A percentile compares a stretch with the other conserved stretches of the same genome.
Evolutionary conservation across 2,888 invertebrate genomes (phyloP).

Genomic region (Abscondita cerata): DNA sequence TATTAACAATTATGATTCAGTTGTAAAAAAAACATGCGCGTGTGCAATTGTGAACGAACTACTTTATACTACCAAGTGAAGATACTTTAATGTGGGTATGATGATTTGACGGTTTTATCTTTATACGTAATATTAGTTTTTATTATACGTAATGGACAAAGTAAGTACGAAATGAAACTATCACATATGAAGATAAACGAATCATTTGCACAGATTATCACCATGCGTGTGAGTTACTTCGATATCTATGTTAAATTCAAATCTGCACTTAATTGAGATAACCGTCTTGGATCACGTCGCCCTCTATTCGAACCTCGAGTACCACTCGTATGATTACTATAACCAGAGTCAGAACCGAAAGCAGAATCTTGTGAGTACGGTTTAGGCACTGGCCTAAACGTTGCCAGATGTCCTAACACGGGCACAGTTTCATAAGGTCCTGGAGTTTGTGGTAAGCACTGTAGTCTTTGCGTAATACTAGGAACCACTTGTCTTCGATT

Average conservation of each 20-base stretch:
- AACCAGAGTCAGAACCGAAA: slow-evolving; percentile 85
- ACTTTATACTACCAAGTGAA: too few relatives aligned
- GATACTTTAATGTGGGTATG: too few relatives aligned
- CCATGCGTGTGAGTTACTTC: not conserved
- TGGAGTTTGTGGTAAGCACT: slow-evolving; percentile 55
- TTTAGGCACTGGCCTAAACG: slow-evolving; percentile 68
- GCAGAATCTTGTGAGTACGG: slow-evolving; percentile 77
- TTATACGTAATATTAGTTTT: slow-evolving; percentile 5
- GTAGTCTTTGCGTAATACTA: slow-evolving; percentile 57
- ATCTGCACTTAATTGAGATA: slow-evolving; percentile 59
- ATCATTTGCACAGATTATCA: slow-evolving; percentile 16
- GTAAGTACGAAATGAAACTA: slow-evolving; percentile 30
- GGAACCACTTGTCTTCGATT: slow-evolving; percentile 47
- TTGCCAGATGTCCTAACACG: slow-evolving; percentile 68
- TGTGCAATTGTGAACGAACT: slow-evolving; percentile 4
- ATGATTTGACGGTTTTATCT: too few relatives aligned
- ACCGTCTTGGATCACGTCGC: slow-evolving; percentile 53
- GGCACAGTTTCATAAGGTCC: slow-evolving; percentile 75
- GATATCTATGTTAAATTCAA: slow-evolving; percentile 53
- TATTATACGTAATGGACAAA: not conserved
- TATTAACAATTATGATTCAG: too few relatives aligned
- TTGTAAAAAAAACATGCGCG: not conserved
- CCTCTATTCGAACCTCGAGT: slow-evolving; percentile 56
- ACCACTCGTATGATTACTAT: slow-evolving; percentile 81
- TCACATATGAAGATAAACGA: slow-evolving; percentile 40